A percentile compares a stretch with the other conserved stretches of the same genome.
Conservation (phyloP, 1,140 invertebrate species). For the Asobara japonica region DNA sequence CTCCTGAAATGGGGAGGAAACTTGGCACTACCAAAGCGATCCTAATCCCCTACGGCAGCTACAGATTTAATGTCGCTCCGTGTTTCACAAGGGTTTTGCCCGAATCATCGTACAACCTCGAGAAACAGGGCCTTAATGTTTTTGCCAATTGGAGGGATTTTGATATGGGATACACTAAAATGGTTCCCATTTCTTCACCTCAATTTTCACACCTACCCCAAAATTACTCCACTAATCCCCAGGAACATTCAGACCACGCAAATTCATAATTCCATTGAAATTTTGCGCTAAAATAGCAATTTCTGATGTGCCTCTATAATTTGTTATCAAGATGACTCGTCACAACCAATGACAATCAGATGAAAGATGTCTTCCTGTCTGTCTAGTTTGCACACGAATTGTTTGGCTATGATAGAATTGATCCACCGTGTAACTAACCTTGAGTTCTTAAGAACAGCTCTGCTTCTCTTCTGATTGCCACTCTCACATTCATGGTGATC, state of each 20-base stretch:
- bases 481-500: background rate
- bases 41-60: background rate
- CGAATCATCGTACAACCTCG: background rate
- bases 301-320: too few species aligned
- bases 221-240: too few species aligned
- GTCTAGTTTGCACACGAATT: too few species aligned
- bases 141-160: background rate
- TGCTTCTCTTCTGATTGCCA: background rate
- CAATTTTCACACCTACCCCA: too few species aligned
- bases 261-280: too few species aligned
- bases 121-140: background rate
- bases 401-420: background rate
- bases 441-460: background rate
- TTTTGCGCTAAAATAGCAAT: too few species aligned
- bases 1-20: background rate
- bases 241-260: too few species aligned
- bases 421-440: slow-evolving; percentile 7
- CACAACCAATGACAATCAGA: too few species aligned
- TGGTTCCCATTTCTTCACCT: too few species aligned
- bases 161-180: too few species aligned
- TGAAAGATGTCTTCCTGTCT: too few species aligned
- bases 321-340: too few species aligned
- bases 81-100: background rate
- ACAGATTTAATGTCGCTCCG: background rate
- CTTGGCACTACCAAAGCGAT: background rate